Evolutionary conservation across 1,140 invertebrate species (phyloP).

Genomic region (Grapholita molesta): DNA sequence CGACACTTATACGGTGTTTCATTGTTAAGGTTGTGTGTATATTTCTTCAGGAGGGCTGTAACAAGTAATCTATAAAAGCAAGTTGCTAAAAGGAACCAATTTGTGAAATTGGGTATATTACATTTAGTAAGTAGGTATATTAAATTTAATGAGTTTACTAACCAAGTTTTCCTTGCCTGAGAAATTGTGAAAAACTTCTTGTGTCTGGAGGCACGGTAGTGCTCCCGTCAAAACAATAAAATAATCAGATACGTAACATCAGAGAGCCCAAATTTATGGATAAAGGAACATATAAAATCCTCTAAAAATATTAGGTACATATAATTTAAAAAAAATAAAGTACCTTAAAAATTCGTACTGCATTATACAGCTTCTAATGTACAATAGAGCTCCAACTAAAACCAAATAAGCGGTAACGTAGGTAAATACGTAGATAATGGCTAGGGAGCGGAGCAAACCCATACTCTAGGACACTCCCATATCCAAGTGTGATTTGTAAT

Average conservation of each 20-base stretch:
- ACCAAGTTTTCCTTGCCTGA: background rate
- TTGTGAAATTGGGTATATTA: too few species aligned
- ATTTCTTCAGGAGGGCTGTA: conserved; percentile 33
- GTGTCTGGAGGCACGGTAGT: too few species aligned
- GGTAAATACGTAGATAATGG: conserved; percentile 50
- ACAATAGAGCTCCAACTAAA: conserved; percentile 48
- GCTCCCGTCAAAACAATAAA: too few species aligned
- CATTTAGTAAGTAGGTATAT: too few species aligned
- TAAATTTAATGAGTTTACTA: too few species aligned
- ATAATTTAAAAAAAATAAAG: background rate
- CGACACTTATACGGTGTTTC: conserved; percentile 12
- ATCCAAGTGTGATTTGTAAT: conserved; percentile 13
- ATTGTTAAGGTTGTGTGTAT: conserved; percentile 21
- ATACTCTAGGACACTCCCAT: conserved; percentile 31
- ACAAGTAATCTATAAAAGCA: conserved; percentile 3
- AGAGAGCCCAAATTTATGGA: background rate
- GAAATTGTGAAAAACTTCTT: too few species aligned
- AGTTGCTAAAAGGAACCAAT: too few species aligned
- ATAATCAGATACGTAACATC: too few species aligned
- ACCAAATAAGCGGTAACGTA: conserved; percentile 53
- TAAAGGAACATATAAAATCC: too few species aligned
- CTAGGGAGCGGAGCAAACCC: conserved; percentile 46
- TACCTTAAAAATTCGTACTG: background rate
- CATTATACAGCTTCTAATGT: conserved; percentile 34
- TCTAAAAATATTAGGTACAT: too few species aligned